Base-by-base conservation (phyloP, 1,140 invertebrate species). In the Thereuonema tuberculata region DNA sequence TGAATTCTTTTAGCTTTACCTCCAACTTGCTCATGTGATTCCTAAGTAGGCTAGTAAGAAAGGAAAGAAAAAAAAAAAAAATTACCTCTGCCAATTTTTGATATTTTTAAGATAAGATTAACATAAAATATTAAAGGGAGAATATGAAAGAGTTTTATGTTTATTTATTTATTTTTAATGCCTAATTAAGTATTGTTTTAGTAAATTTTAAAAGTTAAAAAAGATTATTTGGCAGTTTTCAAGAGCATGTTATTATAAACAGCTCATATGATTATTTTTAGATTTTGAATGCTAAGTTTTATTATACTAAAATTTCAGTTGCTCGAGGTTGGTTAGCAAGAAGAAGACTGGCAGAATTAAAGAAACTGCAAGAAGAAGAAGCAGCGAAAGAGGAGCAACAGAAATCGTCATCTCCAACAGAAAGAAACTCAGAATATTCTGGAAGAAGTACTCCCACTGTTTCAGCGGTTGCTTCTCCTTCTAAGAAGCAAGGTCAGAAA, bases 251-350 rank as follows among this genome's bases (percentile, higher is more conserved):
- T n/a, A n/a, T n/a, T n/a, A n/a, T n/a, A n/a, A n/a, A 43, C 37
- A 43, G 9, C 9, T 12, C 37, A 12, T n/a, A 12, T 43, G 9
- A 12, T 43, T 43, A n/a, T n/a, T n/a, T 12, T 9, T 43, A 12
- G 9, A n/a, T 43, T 43, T 43, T 43, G 9, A n/a, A 9, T 43
- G 9, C 3, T 50, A 50, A 14, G 3, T 17, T 17, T 50, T 50
- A 20, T 5, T 50, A 50, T 20, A 5, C 17, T 50, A 12, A 12
- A 24, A 55, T 43, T 25, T 58, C 24, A 59, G 55, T 53, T 27
- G 59, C 61, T 17, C 26, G 62, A 43, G 62, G 62, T 17, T 62
- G 57, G 49, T 31, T 63, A 46, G 62, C 60, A 1, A 21, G 62
- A 47, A 27, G 43, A 20, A 17, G 24, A 24, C 3, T 59, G 2